Base-by-base conservation (phyloP, 2,888 invertebrate species). In the Venusia cambrica region DNA sequence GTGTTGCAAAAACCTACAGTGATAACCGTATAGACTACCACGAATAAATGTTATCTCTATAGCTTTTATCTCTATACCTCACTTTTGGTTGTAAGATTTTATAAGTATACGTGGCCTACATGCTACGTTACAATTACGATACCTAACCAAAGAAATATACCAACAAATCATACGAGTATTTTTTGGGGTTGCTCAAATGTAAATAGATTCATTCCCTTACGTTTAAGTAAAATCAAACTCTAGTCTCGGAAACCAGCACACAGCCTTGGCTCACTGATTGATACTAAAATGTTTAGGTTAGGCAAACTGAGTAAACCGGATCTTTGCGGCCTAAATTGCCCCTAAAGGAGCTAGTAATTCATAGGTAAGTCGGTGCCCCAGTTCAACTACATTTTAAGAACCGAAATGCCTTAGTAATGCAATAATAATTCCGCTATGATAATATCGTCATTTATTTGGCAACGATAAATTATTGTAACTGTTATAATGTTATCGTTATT, bases 241-340 rank as follows among this genome's bases (percentile, higher is more conserved):
- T 42, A 45, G 47, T 51, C 46, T 43, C 38, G 42, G 46, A 58
- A 68, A 65, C 64, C 52, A 48, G 63, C 43, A 47, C 60, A 22
- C 46, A 67, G 64, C 73, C 74, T 73, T 74, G 73, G 67, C 60
- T 63, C 51, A 61, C 62, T 68, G 67, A 70, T 66, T 73, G 67
- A 67, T 69, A 68, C 68, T 64, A 60, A 59, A 63, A 62, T 62
- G 72, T 74, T 78, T 72, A 69, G 73, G 69, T 78, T 72, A 69
- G 73, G 69, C 63, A 68, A 57, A 55, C 60, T 54, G 51, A 56
- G 61, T 62, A 57, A 74, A 80, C 83, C 79, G 81, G 84, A 80
- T 79, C 66, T 65, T 48, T 53, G 49, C 63, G 78, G 58, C 73
- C 77, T 73, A 67, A 75, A 76, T 78, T 64, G 66, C 71, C 70